Evolutionary conservation across 35 echinoderm and acorn worm species (phyloP), one percentile per base, ranked within the genome.

Genomic region (Ptychodera flava): DNA sequence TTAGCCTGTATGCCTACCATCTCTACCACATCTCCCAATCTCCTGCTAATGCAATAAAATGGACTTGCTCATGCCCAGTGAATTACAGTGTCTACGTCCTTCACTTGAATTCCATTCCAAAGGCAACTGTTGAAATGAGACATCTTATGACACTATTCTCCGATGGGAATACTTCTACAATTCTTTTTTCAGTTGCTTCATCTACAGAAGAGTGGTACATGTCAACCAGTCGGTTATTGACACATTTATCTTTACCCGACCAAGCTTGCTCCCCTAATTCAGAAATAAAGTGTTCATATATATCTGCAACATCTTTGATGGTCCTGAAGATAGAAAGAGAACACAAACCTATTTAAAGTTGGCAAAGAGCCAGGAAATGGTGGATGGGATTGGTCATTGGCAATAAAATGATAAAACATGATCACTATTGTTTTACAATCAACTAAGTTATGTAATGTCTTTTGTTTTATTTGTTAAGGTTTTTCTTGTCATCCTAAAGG

Each of bases 11-110:
- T 64, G 28, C 77, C 86, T 78, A 34, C 86, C 86, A 80, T 88
- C 86, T 16, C 86, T 30, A 1, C 76, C 86, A 88, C 86, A 88
- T 14, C 86, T 53, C 76, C 77, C 86, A n/a, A 88, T 77, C 35
- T 88, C 86, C 33, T 88, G 86, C 86, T 34, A 88, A 78, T 88
- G 38, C 16, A 29, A 29, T 36, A 88, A 34, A 33, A 88, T 31
- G 2, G 77, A 29, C 29, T 80, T 34, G 31, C 53, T 78, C 2
- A 36, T 12, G 29, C 86, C 86, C 86, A 88, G 76, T 88, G 37
- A 1, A 88, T 88, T 16, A 88, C 31, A 79, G 30, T 78, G 33
- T 88, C 86, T 14, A 88, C 75, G 86, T 88, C 33, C 27, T 1
- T 30, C 1, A 88, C 35, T 77, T 88, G 36, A 81, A 88, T 77